Conservation (phyloP, 2,888 invertebrate genomes). For the Pachydiplax longipennis region DNA sequence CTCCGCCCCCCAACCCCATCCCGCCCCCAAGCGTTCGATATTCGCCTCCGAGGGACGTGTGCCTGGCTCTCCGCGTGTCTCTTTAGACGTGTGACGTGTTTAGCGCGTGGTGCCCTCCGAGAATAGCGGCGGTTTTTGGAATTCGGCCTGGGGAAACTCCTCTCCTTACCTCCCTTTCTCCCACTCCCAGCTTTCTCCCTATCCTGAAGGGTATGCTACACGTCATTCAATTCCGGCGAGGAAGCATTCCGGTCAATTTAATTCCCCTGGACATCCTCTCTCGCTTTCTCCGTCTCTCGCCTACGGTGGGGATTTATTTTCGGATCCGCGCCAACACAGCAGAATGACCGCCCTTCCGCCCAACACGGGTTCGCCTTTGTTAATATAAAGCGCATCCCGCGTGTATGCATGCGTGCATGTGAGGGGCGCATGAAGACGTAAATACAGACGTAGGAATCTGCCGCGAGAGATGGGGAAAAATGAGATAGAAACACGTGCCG, state of each 20-base stretch:
- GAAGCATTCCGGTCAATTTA: constrained; percentile 30
- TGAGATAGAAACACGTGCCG: no score
- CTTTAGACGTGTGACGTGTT: constrained; percentile 1
- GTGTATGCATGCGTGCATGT: no score
- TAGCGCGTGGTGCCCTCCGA: not conserved
- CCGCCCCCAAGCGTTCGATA: not conserved
- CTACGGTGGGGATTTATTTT: not conserved
- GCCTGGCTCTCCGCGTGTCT: not conserved
- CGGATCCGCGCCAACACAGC: not conserved
- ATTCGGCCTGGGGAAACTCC: not conserved
- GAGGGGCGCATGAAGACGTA: no score
- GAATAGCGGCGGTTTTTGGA: not conserved
- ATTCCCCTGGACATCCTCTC: constrained; percentile 1
- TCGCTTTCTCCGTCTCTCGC: not conserved
- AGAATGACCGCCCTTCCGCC: not conserved
- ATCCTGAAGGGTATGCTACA: constrained; percentile 15
- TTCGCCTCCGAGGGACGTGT: not conserved
- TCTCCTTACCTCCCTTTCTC: not conserved
- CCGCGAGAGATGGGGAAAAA: no score
- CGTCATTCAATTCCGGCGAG: constrained; percentile 27
- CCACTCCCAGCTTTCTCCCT: not conserved
- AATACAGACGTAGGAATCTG: no score
- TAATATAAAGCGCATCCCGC: no score
- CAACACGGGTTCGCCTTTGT: no score
- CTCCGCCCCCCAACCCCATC: not conserved